Percentiles rank a stretch among this genome's conserved stretches.
Evolutionary conservation across 1,140 invertebrate species (phyloP).

Genomic region (Hyles vespertilio): DNA sequence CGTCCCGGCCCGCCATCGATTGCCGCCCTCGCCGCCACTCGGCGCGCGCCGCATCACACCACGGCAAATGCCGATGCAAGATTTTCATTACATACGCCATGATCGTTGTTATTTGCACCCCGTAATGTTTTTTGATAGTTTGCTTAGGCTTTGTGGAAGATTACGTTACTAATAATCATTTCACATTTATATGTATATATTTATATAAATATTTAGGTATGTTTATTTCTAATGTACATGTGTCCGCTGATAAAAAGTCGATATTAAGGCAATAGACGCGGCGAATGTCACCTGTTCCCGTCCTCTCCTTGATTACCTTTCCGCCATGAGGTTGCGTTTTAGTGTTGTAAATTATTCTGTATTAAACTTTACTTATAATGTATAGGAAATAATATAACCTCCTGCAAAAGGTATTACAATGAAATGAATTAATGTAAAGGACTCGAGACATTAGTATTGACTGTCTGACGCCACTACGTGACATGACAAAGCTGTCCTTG

Average conservation of each 20-base stretch:
- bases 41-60: constrained; percentile 59
- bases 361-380: not conserved
- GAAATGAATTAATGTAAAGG: no score
- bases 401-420: no score
- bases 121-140: constrained; percentile 74
- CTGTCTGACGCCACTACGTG: no score
- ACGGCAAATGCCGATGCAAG: constrained; percentile 64
- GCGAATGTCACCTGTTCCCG: constrained; percentile 34
- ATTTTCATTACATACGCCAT: constrained; percentile 71
- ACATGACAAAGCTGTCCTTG: no score
- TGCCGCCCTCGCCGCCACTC: constrained; percentile 52
- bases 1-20: constrained; percentile 63
- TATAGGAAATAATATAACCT: no score
- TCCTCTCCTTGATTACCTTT: constrained; percentile 29
- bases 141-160: constrained; percentile 43
- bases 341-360: constrained; percentile 18
- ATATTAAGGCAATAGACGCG: constrained; percentile 26
- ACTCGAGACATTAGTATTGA: no score
- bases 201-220: constrained; percentile 8
- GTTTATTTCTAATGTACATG: constrained; percentile 17
- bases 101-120: constrained; percentile 73
- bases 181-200: constrained; percentile 20
- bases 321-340: constrained; percentile 22
- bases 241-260: constrained; percentile 30
- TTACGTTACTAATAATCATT: constrained; percentile 26